Evolutionary conservation across 2,113 vertebrate species (phyloP).

Genomic region (Numida meleagris): DNA sequence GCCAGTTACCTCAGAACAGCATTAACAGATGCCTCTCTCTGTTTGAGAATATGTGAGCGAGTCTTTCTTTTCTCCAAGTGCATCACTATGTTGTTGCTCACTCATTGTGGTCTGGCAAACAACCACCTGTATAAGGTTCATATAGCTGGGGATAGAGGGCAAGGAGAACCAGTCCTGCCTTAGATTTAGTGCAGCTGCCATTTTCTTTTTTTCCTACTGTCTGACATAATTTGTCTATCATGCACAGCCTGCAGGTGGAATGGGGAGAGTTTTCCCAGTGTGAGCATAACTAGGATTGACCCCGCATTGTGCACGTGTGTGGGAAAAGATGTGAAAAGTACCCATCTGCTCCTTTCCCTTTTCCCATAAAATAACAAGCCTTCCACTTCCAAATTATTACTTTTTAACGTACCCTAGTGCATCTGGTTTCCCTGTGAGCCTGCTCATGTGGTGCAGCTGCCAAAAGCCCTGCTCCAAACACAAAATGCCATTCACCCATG

Average conservation of each 20-base stretch:
- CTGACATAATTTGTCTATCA: not conserved
- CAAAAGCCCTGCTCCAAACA: not conserved
- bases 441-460: constrained; percentile 21
- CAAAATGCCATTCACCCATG: not conserved
- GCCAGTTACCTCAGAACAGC: not conserved
- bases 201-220: not conserved
- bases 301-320: not conserved
- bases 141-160: not conserved
- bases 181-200: not conserved
- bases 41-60: not conserved
- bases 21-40: not conserved
- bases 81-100: not conserved
- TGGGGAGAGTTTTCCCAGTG: not conserved
- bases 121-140: not conserved
- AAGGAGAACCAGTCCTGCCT: not conserved
- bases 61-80: not conserved
- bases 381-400: not conserved
- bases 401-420: not conserved
- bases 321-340: constrained; percentile 2
- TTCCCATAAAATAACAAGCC: not conserved
- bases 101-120: not conserved
- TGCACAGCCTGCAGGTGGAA: not conserved
- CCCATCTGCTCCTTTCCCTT: not conserved
- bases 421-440: constrained; percentile 16
- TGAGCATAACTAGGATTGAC: not conserved